Base-by-base conservation (phyloP, 2,888 invertebrate species). In the Caprella mutica region DNA sequence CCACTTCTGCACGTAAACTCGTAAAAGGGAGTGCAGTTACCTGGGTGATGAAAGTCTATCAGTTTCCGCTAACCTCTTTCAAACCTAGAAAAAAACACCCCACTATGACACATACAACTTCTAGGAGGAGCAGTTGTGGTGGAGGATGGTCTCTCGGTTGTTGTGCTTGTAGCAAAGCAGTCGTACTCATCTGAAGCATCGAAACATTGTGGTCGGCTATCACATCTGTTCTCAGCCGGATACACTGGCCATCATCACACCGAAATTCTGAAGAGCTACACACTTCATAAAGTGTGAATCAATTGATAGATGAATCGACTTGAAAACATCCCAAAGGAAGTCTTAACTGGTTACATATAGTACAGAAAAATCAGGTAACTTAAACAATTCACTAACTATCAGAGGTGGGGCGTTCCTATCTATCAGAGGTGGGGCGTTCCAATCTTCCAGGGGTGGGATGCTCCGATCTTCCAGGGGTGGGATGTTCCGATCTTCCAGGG, bases 131-230 rank as follows among this genome's bases (percentile, higher is more conserved):
- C 3, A 19, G 33, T 14, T 6, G 24, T 51, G 35, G 48, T 35
- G n/a, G 29, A 14, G 4, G 24, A 38, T 5, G 21, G 14, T 40
- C 23, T 14, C 40, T 40, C 33, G n/a, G n/a, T n/a, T n/a, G n/a
- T n/a, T n/a, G n/a, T n/a, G 48, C 29, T 9, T 27, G 5, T 27
- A n/a, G 8, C 26, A 19, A 14, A 73, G 73, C 29, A 69, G 66
- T 33, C 67, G 56, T 14, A 66, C 65, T 87, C 86, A 72, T 87
- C 87, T 59, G 80, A 81, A 67, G 80, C 79, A 74, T 85, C 84
- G 0, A 77, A 78, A 73, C 86, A 87, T 74, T 87, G 84, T 68
- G 78, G 76, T 60, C 77, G 76, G 63, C 82, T 80, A 69, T 85
- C 80, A 75, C 75, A 67, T 75, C 73, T 69, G 83, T 79, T 72